These are phyloP conservation scores for Pollenia labialis DNA, from an alignment of 2,888 invertebrate genomes.

Conservation along the genomic window DNA sequence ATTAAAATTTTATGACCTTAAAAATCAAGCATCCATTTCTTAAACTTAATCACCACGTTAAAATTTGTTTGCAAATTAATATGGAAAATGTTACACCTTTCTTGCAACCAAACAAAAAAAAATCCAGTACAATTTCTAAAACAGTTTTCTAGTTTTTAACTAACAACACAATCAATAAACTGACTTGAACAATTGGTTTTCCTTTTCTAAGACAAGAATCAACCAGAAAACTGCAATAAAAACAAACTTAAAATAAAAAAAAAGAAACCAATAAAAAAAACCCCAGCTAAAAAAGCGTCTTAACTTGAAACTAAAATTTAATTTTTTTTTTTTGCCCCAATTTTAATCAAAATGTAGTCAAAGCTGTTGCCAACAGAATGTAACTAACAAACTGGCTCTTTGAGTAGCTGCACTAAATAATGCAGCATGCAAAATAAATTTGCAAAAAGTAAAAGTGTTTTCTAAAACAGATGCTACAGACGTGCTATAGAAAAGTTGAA, in stretches of 20 bases:
- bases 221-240: constrained; percentile 5
- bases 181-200: constrained; percentile 14
- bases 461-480: background rate
- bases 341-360: constrained; percentile 42
- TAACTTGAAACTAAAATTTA: background rate
- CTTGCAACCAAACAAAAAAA: no score
- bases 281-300: background rate
- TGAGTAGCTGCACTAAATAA: constrained; percentile 15
- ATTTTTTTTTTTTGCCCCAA: constrained; percentile 12
- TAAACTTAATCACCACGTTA: no score
- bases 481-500: background rate
- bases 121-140: no score
- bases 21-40: no score
- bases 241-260: constrained; percentile 20
- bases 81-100: no score
- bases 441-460: constrained; percentile 30
- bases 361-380: constrained; percentile 44
- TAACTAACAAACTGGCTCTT: background rate
- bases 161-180: constrained; percentile 32
- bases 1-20: no score
- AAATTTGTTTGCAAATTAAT: no score
- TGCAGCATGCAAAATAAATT: constrained; percentile 39
- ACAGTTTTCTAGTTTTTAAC: background rate
- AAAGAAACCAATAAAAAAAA: background rate
- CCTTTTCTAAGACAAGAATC: background rate